Base-by-base conservation (phyloP, 1,140 invertebrate species). In the Drosophila navojoa region DNA sequence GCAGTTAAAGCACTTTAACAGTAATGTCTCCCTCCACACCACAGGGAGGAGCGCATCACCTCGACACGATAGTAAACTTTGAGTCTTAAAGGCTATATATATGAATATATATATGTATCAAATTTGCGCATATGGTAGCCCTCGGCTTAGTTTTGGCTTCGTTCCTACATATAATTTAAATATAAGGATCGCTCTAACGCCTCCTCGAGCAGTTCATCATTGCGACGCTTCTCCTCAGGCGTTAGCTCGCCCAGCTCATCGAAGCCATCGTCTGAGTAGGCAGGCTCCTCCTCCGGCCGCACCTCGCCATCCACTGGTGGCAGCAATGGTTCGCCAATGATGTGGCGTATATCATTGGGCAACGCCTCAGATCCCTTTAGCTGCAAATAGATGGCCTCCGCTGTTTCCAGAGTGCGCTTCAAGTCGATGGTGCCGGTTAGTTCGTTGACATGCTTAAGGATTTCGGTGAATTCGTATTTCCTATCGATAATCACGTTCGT, bases 401-500 rank as follows among this genome's bases (percentile, higher is more conserved):
- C 98, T 81, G 95, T 95, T 64, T 95, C 95, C 13, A 99, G 91
- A 11, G 96, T 96, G 76, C 94, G 94, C 47, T 96, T 94, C 13
- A 99, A 93, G 77, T 98, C 95, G 50, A 99, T 95, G 57, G 95
- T 94, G 86, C 96, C 94, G 22, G 97, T 97, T 54, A 99, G 93
- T 90, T 98, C 98, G 92, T 99, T 99, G 60, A 99, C 96, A 91
- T 99, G 97, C 96, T 99, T 99, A 15, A 99, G 93, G 85, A 99
- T 99, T 93, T 99, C 98, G 10, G 97, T 98, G 85, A 99, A 98
- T 52, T 97, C 98, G 93, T 97, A 99, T 79, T 96, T 95, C 85
- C 96, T 97, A 80, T 96, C 96, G 79, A 99, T 98, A 9, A 99
- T 93, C 4, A 95, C 94, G 77, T 95, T 94, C 79, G 96, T 97